A percentile compares a stretch with the other conserved stretches of the same genome.
Conservation (phyloP, 2,888 invertebrate species). For the Thecocarcelia acutangulata region DNA sequence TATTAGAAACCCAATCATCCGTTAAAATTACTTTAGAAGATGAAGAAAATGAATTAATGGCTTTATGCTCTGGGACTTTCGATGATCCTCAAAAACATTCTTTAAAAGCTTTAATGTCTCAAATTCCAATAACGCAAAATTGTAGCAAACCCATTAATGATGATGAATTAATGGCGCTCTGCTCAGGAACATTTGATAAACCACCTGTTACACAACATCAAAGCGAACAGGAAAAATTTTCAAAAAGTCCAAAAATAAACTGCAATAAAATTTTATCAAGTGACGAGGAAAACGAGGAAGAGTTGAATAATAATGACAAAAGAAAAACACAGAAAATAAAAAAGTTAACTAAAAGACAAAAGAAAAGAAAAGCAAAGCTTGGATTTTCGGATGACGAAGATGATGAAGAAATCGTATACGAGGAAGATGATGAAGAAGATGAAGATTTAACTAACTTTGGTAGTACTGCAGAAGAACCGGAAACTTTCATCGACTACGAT, state of each 20-base stretch:
- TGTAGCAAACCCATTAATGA: constrained; percentile 57
- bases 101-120: constrained; percentile 74
- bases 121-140: constrained; percentile 77
- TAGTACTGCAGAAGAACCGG: constrained; percentile 79
- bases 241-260: constrained; percentile 15
- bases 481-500: constrained; percentile 86
- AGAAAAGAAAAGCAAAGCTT: constrained; percentile 78
- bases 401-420: constrained; percentile 70
- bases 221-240: background rate
- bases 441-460: constrained; percentile 74
- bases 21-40: constrained; percentile 70
- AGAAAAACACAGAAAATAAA: constrained; percentile 73
- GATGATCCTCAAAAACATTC: constrained; percentile 79
- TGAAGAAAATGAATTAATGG: constrained; percentile 82
- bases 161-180: constrained; percentile 83
- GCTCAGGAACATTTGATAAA: constrained; percentile 83
- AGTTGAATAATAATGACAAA: constrained; percentile 31
- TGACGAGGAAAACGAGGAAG: constrained; percentile 78
- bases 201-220: background rate
- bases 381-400: constrained; percentile 80
- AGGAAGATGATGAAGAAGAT: constrained; percentile 72
- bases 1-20: constrained; percentile 74
- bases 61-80: constrained; percentile 84
- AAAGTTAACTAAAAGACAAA: constrained; percentile 77
- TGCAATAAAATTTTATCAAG: constrained; percentile 82